These are phyloP conservation scores for Leptoclinus maculatus DNA, from an alignment of 2,797 vertebrate genomes.

Conservation along the genomic window DNA sequence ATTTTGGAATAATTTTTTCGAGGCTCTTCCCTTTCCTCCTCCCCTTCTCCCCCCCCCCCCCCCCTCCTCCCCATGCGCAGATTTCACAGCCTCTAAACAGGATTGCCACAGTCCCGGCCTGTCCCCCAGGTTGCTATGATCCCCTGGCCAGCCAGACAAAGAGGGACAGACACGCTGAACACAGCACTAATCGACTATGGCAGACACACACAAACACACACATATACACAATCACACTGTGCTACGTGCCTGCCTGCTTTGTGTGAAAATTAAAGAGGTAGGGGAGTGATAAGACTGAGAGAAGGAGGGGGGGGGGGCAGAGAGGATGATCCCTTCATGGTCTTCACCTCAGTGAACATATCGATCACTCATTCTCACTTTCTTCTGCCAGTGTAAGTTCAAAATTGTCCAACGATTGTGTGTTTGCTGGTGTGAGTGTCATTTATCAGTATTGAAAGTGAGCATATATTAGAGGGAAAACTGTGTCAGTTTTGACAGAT, in stretches of 20 bases:
- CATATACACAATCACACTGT: slow-evolving; percentile 29
- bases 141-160: slow-evolving; percentile 82
- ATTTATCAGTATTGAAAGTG: slow-evolving; percentile 31
- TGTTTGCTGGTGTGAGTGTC: slow-evolving; percentile 34
- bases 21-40: slow-evolving; percentile 18
- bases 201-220: slow-evolving; percentile 63
- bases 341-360: slow-evolving; percentile 65
- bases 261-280: slow-evolving; percentile 79
- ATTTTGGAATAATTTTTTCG: neutral
- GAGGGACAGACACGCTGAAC: slow-evolving; percentile 76
- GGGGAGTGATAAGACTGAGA: slow-evolving; percentile 61
- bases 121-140: slow-evolving; percentile 81
- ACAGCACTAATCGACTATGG: slow-evolving; percentile 82
- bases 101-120: slow-evolving; percentile 80
- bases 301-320: slow-evolving; percentile 3
- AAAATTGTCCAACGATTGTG: slow-evolving; percentile 3
- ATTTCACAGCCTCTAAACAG: slow-evolving; percentile 79
- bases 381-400: slow-evolving; percentile 48
- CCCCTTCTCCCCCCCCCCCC: slow-evolving; percentile 9
- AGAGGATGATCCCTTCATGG: slow-evolving; percentile 61
- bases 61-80: slow-evolving; percentile 23
- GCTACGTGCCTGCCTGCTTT: slow-evolving; percentile 67
- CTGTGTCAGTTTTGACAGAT: neutral
- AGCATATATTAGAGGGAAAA: slow-evolving; percentile 17
- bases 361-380: slow-evolving; percentile 69